These are phyloP conservation scores for Pasiphila rectangulata DNA, from an alignment of 2,888 invertebrate genomes.

Conservation along the genomic window DNA sequence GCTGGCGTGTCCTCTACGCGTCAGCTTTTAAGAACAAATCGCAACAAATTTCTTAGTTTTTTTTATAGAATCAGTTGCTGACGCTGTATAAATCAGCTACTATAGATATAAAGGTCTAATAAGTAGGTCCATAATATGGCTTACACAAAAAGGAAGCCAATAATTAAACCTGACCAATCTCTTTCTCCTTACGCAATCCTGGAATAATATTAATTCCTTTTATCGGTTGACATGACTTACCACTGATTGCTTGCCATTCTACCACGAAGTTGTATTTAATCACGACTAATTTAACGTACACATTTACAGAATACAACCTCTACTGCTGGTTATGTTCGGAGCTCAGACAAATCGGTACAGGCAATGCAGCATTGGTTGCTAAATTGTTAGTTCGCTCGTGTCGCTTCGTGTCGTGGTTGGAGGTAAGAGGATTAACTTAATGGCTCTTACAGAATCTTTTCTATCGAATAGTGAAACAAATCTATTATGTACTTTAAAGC, in stretches of 20 bases:
- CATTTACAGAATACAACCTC: neutral
- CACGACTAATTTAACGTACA: slow-evolving; percentile 5
- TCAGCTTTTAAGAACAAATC: too few species aligned
- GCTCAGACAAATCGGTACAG: neutral
- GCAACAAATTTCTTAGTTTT: too few species aligned
- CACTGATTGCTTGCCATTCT: slow-evolving; percentile 57
- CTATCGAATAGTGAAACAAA: slow-evolving; percentile 66
- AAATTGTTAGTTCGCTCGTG: neutral
- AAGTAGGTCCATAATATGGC: too few species aligned
- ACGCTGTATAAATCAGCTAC: too few species aligned
- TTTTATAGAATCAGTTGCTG: too few species aligned
- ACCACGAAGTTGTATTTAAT: slow-evolving; percentile 21
- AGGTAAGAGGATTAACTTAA: slow-evolving; percentile 58
- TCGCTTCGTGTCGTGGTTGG: slow-evolving; percentile 20
- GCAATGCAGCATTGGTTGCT: slow-evolving; percentile 16
- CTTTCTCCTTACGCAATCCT: slow-evolving; percentile 31
- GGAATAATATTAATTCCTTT: slow-evolving; percentile 60
- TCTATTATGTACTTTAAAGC: slow-evolving; percentile 51
- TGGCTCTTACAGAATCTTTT: slow-evolving; percentile 63
- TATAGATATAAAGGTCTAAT: too few species aligned
- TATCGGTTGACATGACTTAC: slow-evolving; percentile 61
- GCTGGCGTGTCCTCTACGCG: too few species aligned
- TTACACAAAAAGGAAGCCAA: too few species aligned
- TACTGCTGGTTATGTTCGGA: slow-evolving; percentile 10
- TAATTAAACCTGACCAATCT: slow-evolving; percentile 30